phyloP scores from a whole-genome alignment of 2,797 vertebrate genomes.

The Acipenser transmontanus region DNA sequence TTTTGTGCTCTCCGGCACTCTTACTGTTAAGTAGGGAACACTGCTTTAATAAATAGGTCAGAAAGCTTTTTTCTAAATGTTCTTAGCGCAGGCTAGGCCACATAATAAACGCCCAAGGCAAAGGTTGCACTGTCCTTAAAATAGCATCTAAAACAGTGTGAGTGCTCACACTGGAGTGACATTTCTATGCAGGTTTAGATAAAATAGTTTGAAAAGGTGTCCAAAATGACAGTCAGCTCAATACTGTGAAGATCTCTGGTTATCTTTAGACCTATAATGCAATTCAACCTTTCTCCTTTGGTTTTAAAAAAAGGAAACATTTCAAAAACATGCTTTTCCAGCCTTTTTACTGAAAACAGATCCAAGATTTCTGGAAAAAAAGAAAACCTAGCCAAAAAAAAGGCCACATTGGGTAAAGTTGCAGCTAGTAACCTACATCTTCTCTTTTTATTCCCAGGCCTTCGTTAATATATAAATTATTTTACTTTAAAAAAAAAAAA shows the following conservation, averaged over 20 bases:
- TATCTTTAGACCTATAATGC: slow-evolving; percentile 1
- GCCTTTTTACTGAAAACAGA: no score
- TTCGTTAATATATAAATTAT: no score
- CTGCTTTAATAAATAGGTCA: slow-evolving; percentile 77
- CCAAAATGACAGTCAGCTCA: slow-evolving; percentile 6
- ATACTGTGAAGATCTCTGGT: slow-evolving; percentile 3
- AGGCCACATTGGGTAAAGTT: no score
- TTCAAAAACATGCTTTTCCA: no score
- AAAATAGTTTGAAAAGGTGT: neutral
- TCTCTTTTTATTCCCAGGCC: no score
- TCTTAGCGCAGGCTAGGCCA: slow-evolving; percentile 63
- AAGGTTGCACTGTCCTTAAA: slow-evolving; percentile 72
- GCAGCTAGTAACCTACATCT: no score
- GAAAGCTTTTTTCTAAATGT: slow-evolving; percentile 52
- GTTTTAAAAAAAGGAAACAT: no score
- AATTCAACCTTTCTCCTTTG: neutral
- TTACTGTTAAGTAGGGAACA: slow-evolving; percentile 39
- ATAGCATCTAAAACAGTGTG: slow-evolving; percentile 53
- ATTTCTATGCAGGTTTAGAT: slow-evolving; percentile 38
- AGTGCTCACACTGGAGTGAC: slow-evolving; percentile 31
- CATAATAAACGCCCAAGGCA: slow-evolving; percentile 78
- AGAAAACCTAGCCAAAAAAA: no score
- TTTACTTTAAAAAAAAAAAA: no score
- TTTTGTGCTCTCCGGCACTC: slow-evolving; percentile 20
- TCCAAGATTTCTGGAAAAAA: no score